Evolutionary conservation across 1,140 invertebrate genomes (phyloP), one percentile per base, ranked within the genome.

Genomic region (Tetraneura akinire): DNA sequence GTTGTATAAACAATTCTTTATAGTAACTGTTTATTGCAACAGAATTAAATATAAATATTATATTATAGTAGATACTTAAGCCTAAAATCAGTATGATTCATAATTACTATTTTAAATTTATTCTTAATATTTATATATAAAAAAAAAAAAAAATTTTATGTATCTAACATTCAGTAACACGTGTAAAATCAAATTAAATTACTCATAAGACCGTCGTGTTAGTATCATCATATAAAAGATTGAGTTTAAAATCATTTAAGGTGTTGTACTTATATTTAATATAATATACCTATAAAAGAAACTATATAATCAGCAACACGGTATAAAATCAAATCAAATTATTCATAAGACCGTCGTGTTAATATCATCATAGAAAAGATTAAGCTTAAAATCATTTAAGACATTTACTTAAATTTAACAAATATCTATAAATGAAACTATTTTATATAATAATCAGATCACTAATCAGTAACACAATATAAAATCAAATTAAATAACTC

Each of bases 261-360:
- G 21, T 53, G n/a, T 21, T n/a, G n/a, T 53, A 37, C 32, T 4
- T 8, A 37, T 37, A 4, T 37, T 47, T 47, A 13, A 47, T 13
- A 6, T 13, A 47, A n/a, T n/a, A n/a, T n/a, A n/a, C n/a, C 10
- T 29, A 60, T 29, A 60, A 1, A 60, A 37, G 1, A 21, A 66
- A 21, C n/a, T 37, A 37, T 49, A 8, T 18, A 29, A 14, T 57
- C 71, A 74, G 71, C 57, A 74, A 74, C 71, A 74, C 71, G 45
- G 13, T 42, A 16, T 76, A 23, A 60, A 76, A 76, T 76, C 73
- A 76, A 37, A 37, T 37, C 26, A 23, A 9, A 26, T 60, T 37
- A 60, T 1, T 76, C 73, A 76, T 76, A 76, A 76, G 53, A 76
- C 73, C 73, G 53, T 76, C 73, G 37, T 76, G 53, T 76, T 76